Evolutionary conservation across 2,797 vertebrate genomes (phyloP), one percentile per base, ranked within the genome.

Genomic region (Poeciliopsis paucimaculata): DNA sequence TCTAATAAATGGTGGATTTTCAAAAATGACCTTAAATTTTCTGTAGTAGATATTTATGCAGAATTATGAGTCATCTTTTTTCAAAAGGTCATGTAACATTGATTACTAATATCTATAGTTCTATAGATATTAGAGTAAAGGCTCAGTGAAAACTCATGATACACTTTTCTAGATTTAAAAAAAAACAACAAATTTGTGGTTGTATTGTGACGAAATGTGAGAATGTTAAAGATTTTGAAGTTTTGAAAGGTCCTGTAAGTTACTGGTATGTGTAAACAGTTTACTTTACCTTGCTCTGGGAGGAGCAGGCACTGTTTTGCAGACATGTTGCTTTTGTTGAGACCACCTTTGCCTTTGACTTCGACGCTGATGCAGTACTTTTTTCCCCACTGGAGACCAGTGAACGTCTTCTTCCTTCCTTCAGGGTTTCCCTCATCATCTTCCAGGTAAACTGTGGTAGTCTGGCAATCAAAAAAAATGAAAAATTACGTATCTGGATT

Each of bases 331-430:
- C 93, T 96, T 7, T 0, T 1, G 2, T 10, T 0, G 0, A 0
- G 0, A 26, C 10, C 49, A 62, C 78, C 82, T 0, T 0, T 53
- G 47, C 75, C 73, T 62, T 91, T 78, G 0, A 94, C 82, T 57
- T 18, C 85, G 41, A 95, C 10, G 28, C 73, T 90, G 72, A 96
- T 81, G 28, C 96, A 96, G 83, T 96, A 96, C 18, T 87, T 76
- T 55, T 20, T 87, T 10, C 90, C 92, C 83, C 85, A 87, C 0
- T 36, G 71, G 18, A 96, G 90, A 46, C 78, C 88, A 2, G 10
- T 72, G 72, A 96, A 95, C 28, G 6, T 87, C 11, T 79, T 73
- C 0, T 0, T 83, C 4, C n/a, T 79, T 16, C 85, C 70, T 46
- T 86, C 49, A 49, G 47, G 46, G 0, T 81, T 73, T 23, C 2